These are phyloP conservation scores for Ornithorhynchus anatinus DNA, from an alignment of 2,113 vertebrate species.

Conservation along the genomic window DNA sequence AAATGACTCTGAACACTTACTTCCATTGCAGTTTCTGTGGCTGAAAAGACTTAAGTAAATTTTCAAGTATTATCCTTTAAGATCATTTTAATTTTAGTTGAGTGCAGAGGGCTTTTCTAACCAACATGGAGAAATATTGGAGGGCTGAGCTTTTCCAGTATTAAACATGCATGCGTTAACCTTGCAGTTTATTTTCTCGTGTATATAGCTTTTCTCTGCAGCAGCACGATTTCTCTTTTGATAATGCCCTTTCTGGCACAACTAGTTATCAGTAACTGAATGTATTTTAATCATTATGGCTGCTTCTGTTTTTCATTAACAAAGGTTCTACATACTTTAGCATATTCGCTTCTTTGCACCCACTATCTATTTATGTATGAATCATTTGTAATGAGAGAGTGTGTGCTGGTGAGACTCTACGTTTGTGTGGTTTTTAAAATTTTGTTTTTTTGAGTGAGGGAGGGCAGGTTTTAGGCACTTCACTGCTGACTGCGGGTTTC, in stretches of 20 bases:
- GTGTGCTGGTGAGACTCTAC: conserved; percentile 66
- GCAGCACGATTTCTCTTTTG: conserved; percentile 72
- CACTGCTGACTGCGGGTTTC: conserved; percentile 69
- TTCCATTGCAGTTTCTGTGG: conserved; percentile 77
- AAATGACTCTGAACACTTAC: conserved; percentile 77
- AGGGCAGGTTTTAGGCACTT: conserved; percentile 69
- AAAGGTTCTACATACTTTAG: conserved; percentile 69
- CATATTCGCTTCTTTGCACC: conserved; percentile 78
- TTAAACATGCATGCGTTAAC: conserved; percentile 79
- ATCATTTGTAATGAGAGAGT: conserved; percentile 73
- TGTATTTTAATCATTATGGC: conserved; percentile 81
- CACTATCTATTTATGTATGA: conserved; percentile 80
- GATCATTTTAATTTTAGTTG: conserved; percentile 79
- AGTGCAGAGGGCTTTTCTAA: conserved; percentile 80
- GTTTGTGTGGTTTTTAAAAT: conserved; percentile 49
- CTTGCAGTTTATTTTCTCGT: conserved; percentile 74
- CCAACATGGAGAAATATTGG: conserved; percentile 67
- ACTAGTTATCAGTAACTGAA: conserved; percentile 79
- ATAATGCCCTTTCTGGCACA: conserved; percentile 69
- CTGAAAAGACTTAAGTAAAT: conserved; percentile 75
- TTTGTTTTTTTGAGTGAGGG: conserved; percentile 51
- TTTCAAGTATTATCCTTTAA: conserved; percentile 78
- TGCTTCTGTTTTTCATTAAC: conserved; percentile 77
- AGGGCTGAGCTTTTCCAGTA: conserved; percentile 77
- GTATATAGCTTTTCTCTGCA: conserved; percentile 78